Evolutionary conservation across 2,888 invertebrate species (phyloP), one percentile per base, ranked within the genome.

Genomic region (Amphipoea lucens): DNA sequence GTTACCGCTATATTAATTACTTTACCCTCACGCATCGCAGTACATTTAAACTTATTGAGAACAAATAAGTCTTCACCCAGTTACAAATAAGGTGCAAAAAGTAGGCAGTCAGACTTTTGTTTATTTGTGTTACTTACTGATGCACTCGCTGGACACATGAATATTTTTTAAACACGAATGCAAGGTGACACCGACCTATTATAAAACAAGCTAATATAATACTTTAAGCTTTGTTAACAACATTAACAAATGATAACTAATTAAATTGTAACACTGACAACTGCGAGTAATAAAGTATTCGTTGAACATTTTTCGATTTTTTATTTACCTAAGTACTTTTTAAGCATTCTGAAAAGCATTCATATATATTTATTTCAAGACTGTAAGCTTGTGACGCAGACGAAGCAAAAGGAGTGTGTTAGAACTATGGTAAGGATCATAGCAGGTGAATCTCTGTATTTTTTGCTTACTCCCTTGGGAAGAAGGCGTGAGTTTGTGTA

Each of bases 221-320:
- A 12, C 48, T 51, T 51, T 9, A 57, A 29, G 5, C 45, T 23
- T 71, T 57, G 4, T 9, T 57, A 6, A 36, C 17, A n/a, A 20
- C 5, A 36, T 36, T 4, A 45, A 48, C 2, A 40, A 60, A 40
- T 65, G 0, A 11, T 40, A 40, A 23, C 23, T 65, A 40, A 65
- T 65, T 14, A 17, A 2, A 62, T 72, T 63, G 14, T 23, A 36
- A 54, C 20, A 57, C n/a, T 45, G 23, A 2, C 1, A 62, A 51
- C 40, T 70, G 14, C 14, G 23, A 66, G 7, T 36, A 84, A 74
- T 84, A 69, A 81, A 81, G 60, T 57, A 45, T 45, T 40, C 0
- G 7, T 45, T 2, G 42, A 17, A 29, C 20, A 76, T 42, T 54
- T 60, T 29, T 29, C 6, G 60, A 29, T 14, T 67, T 81, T 67